phyloP scores from a whole-genome alignment of 1,140 invertebrate species.

The Drosophila rhopaloa region DNA sequence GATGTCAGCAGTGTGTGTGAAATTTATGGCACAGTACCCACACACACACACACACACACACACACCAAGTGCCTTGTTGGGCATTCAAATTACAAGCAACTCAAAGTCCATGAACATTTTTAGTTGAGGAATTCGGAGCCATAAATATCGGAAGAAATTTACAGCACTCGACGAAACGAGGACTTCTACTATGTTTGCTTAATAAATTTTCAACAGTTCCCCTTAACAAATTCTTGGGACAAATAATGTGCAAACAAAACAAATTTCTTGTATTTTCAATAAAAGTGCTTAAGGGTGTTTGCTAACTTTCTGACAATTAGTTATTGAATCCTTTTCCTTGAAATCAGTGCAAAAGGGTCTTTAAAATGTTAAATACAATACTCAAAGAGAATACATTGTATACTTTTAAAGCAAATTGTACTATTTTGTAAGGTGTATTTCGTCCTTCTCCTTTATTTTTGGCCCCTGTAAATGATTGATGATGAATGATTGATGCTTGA shows the following conservation, averaged over 20 bases:
- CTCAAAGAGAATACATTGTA: no score
- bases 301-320: no score
- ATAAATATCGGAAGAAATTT: not conserved
- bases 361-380: no score
- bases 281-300: no score
- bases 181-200: not conserved
- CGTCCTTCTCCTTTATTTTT: not conserved
- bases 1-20: constrained; percentile 28
- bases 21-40: constrained; percentile 53
- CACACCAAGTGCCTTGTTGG: constrained; percentile 7
- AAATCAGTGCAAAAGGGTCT: no score
- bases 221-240: constrained; percentile 1
- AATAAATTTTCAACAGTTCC: not conserved
- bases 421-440: not conserved
- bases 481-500: constrained; percentile 78
- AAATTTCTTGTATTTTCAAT: no score
- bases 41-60: constrained; percentile 3
- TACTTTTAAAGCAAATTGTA: no score
- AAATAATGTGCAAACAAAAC: no score
- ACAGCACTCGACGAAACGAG: not conserved
- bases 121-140: constrained; percentile 14
- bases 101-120: constrained; percentile 12
- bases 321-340: no score
- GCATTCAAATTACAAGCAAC: constrained; percentile 44
- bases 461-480: constrained; percentile 64